These are phyloP conservation scores for Drosophila asahinai DNA, from an alignment of 1,140 invertebrate species.

Conservation along the genomic window DNA sequence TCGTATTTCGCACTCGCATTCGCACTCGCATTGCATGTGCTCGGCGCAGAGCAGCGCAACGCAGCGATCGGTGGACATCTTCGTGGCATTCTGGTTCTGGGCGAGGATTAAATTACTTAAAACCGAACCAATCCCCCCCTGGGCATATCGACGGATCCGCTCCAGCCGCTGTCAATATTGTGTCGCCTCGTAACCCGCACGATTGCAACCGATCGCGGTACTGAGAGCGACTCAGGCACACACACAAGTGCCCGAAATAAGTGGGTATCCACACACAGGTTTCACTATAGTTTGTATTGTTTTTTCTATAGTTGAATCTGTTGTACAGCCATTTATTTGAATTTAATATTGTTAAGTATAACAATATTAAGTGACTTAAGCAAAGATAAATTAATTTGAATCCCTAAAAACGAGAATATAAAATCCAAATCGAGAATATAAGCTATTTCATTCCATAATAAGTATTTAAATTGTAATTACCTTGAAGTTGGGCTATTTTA, in stretches of 20 bases:
- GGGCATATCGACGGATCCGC: constrained; percentile 77
- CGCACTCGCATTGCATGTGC: constrained; percentile 65
- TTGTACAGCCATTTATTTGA: neutral
- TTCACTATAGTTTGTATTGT: neutral
- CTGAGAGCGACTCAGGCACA: neutral
- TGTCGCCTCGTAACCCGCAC: constrained; percentile 75
- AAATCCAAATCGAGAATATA: too few relatives aligned
- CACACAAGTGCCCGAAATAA: constrained; percentile 27
- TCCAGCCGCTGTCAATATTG: constrained; percentile 80
- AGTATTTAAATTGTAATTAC: too few relatives aligned
- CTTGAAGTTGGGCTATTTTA: too few relatives aligned
- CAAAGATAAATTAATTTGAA: too few relatives aligned
- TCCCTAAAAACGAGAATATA: too few relatives aligned
- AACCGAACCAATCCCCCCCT: constrained; percentile 63
- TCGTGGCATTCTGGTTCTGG: constrained; percentile 81
- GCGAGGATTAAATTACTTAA: constrained; percentile 82
- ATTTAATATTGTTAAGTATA: neutral
- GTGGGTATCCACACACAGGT: constrained; percentile 18
- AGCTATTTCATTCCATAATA: too few relatives aligned
- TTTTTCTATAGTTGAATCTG: neutral
- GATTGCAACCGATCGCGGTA: constrained; percentile 57
- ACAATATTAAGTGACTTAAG: neutral
- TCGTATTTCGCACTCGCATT: constrained; percentile 12
- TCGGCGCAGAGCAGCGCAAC: constrained; percentile 25
- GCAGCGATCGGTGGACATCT: constrained; percentile 73